These are phyloP conservation scores for Nothobranchius furzeri DNA, from an alignment of 2,113 vertebrate genomes.

Conservation along the genomic window DNA sequence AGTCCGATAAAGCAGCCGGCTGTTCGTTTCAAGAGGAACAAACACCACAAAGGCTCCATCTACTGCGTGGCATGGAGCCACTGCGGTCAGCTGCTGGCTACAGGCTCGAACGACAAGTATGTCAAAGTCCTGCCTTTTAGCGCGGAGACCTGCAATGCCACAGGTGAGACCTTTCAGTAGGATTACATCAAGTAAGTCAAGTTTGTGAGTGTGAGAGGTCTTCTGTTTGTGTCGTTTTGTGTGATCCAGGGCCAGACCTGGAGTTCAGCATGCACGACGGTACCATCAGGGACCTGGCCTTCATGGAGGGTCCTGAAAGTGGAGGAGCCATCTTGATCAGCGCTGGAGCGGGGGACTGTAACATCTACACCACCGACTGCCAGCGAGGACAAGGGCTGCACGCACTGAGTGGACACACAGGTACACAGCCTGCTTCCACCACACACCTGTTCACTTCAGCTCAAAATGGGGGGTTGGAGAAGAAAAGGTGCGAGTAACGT, in stretches of 20 bases:
- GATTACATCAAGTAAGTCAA: neutral
- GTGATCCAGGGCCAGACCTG: slow-evolving; percentile 87
- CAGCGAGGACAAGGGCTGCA: slow-evolving; percentile 88
- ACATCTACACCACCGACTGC: slow-evolving; percentile 80
- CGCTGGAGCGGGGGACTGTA: slow-evolving; percentile 95
- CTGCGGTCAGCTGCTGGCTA: slow-evolving; percentile 94
- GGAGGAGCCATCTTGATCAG: slow-evolving; percentile 97
- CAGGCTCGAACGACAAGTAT: slow-evolving; percentile 98
- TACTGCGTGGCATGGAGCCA: slow-evolving; percentile 99
- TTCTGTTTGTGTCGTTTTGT: neutral
- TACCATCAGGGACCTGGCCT: slow-evolving; percentile 97
- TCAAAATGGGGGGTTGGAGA: neutral
- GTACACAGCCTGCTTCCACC: slow-evolving; percentile 20
- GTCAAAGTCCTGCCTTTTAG: slow-evolving; percentile 98
- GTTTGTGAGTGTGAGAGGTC: too few relatives aligned
- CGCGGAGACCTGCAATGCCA: slow-evolving; percentile 95
- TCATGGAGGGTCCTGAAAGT: slow-evolving; percentile 98
- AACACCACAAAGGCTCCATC: slow-evolving; percentile 99
- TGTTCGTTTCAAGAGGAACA: slow-evolving; percentile 96
- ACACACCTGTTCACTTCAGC: neutral
- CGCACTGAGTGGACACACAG: slow-evolving; percentile 88
- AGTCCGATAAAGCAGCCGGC: slow-evolving; percentile 84
- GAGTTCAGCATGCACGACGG: slow-evolving; percentile 98
- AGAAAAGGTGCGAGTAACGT: neutral
- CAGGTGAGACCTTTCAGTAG: slow-evolving; percentile 77